Conservation (phyloP, 1,140 invertebrate genomes). For the Ruditapes philippinarum region DNA sequence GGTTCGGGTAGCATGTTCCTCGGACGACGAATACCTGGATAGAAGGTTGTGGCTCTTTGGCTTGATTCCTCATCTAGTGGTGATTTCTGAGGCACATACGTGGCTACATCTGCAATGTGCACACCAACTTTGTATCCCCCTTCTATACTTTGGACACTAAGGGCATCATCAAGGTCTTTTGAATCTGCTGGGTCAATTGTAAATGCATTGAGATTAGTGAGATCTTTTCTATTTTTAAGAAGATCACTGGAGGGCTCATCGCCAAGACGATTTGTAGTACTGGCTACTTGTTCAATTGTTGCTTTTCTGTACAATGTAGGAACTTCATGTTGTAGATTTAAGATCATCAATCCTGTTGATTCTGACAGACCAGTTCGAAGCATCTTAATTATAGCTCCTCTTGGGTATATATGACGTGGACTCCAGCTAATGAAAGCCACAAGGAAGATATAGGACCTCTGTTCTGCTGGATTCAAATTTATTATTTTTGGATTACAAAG, state of each 20-base stretch:
- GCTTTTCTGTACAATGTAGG: slow-evolving; percentile 38
- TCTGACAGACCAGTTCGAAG: slow-evolving; percentile 1
- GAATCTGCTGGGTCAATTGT: slow-evolving; percentile 99
- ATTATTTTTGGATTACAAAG: slow-evolving; percentile 15
- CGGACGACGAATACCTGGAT: slow-evolving; percentile 77
- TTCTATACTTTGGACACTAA: slow-evolving; percentile 89
- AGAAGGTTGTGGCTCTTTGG: slow-evolving; percentile 81
- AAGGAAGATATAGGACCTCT: slow-evolving; percentile 37
- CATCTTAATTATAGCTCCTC: slow-evolving; percentile 54
- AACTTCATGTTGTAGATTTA: slow-evolving; percentile 56
- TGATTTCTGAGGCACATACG: slow-evolving; percentile 76
- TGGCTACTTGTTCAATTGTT: slow-evolving; percentile 21
- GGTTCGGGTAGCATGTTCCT: slow-evolving; percentile 86
- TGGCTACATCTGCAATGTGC: slow-evolving; percentile 85
- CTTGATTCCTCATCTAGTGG: slow-evolving; percentile 82
- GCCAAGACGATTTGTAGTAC: neutral
- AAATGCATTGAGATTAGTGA: slow-evolving; percentile 89
- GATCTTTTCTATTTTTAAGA: slow-evolving; percentile 89
- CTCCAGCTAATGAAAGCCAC: slow-evolving; percentile 50
- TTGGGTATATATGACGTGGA: slow-evolving; percentile 48
- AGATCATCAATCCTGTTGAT: slow-evolving; percentile 29
- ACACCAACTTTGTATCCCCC: slow-evolving; percentile 76
- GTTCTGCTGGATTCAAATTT: slow-evolving; percentile 18
- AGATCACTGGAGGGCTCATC: neutral
- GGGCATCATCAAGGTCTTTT: slow-evolving; percentile 99